Evolutionary conservation across 2,797 vertebrate species (phyloP), one percentile per base, ranked within the genome.

Genomic region (Saxicola maurus): DNA sequence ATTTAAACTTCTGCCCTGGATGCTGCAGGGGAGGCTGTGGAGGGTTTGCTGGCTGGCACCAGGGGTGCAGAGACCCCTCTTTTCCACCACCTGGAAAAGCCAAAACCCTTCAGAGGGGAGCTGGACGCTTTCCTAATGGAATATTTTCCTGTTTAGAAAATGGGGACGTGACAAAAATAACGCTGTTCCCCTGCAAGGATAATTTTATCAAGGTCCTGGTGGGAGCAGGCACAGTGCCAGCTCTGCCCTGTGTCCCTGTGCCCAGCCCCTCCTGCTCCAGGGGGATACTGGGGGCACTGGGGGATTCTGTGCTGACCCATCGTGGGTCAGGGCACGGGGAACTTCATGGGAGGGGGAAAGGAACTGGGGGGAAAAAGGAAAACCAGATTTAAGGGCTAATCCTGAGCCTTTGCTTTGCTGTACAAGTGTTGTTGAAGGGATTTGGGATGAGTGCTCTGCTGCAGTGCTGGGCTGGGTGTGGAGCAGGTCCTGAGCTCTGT

Each of bases 251-350:
- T 17, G 24, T 13, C 2, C 12, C 14, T 9, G 37, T 0, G 45
- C 76, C 28, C 49, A 8, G 42, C 35, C 27, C 28, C 10, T 13
- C 48, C 14, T 17, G 64, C 53, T 11, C 57, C 7, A 40, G 5
- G 38, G 56, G 60, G 43, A 4, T 6, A 10, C 9, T 59, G 56
- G 59, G 42, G 25, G 4, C 5, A 12, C 30, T 2, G 11, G 15
- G 8, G 59, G 16, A 4, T 17, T 24, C 57, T 21, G 71, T 45
- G 75, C 43, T 0, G 0, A 3, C 52, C 38, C 64, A 3, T 3
- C 1, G 0, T 11, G 43, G 2, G 1, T n/a, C 69, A 28, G 68
- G 37, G 28, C 68, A 15, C 0, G 0, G 30, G 55, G 11, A 67
- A 8, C 18, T 15, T 33, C 0, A 0, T 2, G 13, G 40, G 31